phyloP scores from a whole-genome alignment of 1,140 invertebrate species.

The Drosophila ogumai region DNA sequence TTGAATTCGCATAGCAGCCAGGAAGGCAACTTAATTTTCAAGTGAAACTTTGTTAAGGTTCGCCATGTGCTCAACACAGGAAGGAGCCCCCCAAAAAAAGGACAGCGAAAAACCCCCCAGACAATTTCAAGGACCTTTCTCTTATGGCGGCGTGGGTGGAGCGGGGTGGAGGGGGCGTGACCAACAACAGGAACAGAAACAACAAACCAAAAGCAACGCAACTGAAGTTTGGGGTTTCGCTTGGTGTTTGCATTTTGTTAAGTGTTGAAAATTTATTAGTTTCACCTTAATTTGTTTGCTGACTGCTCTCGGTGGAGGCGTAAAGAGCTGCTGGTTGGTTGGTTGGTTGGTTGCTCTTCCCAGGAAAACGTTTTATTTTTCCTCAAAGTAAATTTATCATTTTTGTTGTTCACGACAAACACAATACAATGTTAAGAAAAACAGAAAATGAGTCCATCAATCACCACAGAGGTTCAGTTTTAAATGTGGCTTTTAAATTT shows the following conservation, averaged over 20 bases:
- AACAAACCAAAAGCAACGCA: constrained; percentile 15
- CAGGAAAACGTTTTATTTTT: constrained; percentile 25
- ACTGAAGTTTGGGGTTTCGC: constrained; percentile 33
- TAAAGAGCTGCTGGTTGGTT: background rate
- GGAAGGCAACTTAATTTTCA: constrained; percentile 76
- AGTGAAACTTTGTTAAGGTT: constrained; percentile 77
- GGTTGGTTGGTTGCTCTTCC: background rate
- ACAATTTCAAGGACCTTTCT: constrained; percentile 65
- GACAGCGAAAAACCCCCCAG: constrained; percentile 35
- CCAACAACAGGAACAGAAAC: constrained; percentile 28
- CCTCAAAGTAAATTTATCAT: constrained; percentile 36
- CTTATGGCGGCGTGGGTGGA: constrained; percentile 1
- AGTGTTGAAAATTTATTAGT: constrained; percentile 61
- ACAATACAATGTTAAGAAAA: constrained; percentile 3
- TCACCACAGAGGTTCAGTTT: constrained; percentile 1
- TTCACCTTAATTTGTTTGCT: constrained; percentile 41
- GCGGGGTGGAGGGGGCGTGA: background rate
- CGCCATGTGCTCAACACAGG: constrained; percentile 57
- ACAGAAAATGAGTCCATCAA: constrained; percentile 7
- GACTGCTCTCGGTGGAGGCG: constrained; percentile 21
- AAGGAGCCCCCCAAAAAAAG: constrained; percentile 30
- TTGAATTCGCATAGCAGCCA: constrained; percentile 69
- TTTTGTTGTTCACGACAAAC: constrained; percentile 36
- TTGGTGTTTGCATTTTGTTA: constrained; percentile 53
- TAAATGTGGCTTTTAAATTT: background rate